Evolutionary conservation across 2,888 invertebrate genomes (phyloP), one percentile per base, ranked within the genome.

Genomic region (Anorthoa munda): DNA sequence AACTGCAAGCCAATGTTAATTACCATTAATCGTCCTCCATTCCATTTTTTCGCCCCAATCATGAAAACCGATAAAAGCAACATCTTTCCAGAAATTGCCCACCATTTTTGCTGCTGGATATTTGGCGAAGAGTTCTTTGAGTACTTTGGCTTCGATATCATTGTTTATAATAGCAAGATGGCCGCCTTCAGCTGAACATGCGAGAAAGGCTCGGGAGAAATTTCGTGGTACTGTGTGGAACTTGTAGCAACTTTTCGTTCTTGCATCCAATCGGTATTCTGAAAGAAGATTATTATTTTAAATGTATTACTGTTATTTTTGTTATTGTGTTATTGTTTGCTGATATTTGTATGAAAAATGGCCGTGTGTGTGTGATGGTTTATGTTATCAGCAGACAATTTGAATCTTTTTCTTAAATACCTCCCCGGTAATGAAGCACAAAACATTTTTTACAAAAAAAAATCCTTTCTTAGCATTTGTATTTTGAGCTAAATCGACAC

Each of bases 201-300:
- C 71, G 85, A 92, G 88, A 83, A 86, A 88, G 0, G 93, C 94
- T 0, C 91, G 81, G 0, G 90, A 84, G 88, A 90, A 94, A 3
- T 83, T 86, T 3, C 88, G 83, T 0, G 92, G 89, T 0, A 86
- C 79, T 0, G 68, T 69, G 74, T 94, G 93, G 80, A 93, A 92
- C 76, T 94, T 94, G 85, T 94, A 94, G 69, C 94, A 94, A 23
- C 83, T 91, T 0, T 88, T 86, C 0, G 93, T 93, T 17, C 88
- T 76, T 0, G 51, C 2, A 15, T 92, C 90, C 1, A 88, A 50
- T 0, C 4, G 64, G 75, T 94, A 94, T 45, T 77, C 94, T 94
- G 83, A 15, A 85, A 81, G 9, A 39, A 39, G 0, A 39, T 39
- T 2, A 11, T 26, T 9, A 56, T 17, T 56, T 26, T 56, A 17